phyloP scores from a whole-genome alignment of 2,113 vertebrate species.

The Steatornis caripensis region DNA sequence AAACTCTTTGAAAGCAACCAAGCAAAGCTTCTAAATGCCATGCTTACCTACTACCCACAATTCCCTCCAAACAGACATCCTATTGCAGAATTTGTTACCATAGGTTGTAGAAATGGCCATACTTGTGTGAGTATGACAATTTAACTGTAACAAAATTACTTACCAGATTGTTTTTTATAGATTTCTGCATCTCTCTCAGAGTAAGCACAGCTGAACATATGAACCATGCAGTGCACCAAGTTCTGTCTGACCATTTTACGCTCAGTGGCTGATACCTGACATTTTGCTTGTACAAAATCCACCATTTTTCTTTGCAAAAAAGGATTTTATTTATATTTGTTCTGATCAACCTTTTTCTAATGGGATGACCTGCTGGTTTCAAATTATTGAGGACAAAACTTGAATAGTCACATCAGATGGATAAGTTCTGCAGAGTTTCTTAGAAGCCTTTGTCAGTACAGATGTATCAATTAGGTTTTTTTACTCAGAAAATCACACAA shows the following conservation, averaged over 20 bases:
- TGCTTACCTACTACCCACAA: not conserved
- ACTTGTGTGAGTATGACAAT: not conserved
- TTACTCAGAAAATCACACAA: not conserved
- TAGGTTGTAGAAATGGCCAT: not conserved
- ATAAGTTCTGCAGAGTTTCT: not conserved
- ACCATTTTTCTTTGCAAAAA: not conserved
- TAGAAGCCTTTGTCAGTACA: not conserved
- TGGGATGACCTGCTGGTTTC: not conserved
- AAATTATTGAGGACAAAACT: not conserved
- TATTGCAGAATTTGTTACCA: not conserved
- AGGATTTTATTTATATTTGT: not conserved
- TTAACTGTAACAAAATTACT: not conserved
- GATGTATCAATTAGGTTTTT: not conserved
- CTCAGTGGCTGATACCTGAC: not conserved
- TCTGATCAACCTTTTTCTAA: not conserved
- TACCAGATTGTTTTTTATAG: not conserved
- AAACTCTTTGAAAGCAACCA: not conserved
- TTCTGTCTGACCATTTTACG: not conserved
- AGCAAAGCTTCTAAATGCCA: not conserved
- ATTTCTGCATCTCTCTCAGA: not conserved
- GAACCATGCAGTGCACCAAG: accelerated
- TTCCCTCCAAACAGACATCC: not conserved
- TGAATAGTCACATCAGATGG: not conserved
- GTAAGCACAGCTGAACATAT: not conserved
- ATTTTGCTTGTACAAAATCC: not conserved